A percentile compares a stretch with the other conserved stretches of the same genome.
Evolutionary conservation across 2,113 vertebrate genomes (phyloP).

Genomic region (Cyprinus carpio): DNA sequence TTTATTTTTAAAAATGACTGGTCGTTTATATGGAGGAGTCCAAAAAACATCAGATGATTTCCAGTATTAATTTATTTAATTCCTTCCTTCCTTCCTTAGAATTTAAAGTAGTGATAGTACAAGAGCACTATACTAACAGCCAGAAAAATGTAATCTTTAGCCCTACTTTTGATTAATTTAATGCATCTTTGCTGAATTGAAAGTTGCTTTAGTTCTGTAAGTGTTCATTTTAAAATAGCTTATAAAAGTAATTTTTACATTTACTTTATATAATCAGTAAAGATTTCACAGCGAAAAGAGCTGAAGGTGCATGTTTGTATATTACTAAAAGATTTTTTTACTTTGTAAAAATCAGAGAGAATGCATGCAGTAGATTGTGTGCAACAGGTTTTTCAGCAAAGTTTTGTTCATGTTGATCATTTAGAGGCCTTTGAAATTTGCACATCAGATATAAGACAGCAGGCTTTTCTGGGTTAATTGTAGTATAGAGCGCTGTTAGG

Average conservation of each 20-base stretch:
- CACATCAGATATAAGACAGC: background rate
- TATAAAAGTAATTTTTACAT: background rate
- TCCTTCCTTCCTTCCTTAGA: too few relatives aligned
- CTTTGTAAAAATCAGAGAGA: background rate
- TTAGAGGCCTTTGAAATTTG: background rate
- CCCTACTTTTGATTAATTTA: background rate
- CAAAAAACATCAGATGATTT: background rate
- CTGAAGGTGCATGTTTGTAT: background rate
- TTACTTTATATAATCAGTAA: background rate
- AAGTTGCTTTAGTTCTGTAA: background rate
- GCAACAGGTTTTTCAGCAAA: background rate
- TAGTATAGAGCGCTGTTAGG: background rate
- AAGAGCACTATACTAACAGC: background rate
- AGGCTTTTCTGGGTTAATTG: background rate
- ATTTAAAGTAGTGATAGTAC: background rate
- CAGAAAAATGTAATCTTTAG: background rate
- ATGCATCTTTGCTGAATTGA: background rate
- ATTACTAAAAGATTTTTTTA: too few relatives aligned
- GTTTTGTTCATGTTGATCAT: background rate
- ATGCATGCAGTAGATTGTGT: background rate
- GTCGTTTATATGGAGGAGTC: too few relatives aligned
- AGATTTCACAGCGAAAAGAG: background rate
- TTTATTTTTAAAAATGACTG: too few relatives aligned
- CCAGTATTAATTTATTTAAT: too few relatives aligned
- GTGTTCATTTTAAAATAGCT: background rate